These are phyloP conservation scores for Apodemia zela DNA, from an alignment of 2,888 invertebrate genomes.

Conservation along the genomic window DNA sequence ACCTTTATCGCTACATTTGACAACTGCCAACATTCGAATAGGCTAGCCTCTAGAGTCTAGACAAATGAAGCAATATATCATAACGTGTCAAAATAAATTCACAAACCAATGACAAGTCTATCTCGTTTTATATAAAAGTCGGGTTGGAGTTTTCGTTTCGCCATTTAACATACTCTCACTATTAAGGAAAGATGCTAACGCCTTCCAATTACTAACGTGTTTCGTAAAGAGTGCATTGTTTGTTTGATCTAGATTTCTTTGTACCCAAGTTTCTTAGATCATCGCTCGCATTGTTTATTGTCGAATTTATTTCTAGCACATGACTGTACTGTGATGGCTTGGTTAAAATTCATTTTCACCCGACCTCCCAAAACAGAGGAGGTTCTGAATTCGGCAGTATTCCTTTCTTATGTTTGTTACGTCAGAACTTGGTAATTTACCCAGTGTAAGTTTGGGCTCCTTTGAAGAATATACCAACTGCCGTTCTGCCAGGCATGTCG, in stretches of 20 bases:
- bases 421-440: too few species aligned
- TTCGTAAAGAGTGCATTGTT: constrained; percentile 71
- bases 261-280: constrained; percentile 43
- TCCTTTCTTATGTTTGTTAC: too few species aligned
- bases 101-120: background rate
- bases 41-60: too few species aligned
- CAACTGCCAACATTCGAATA: too few species aligned
- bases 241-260: constrained; percentile 67
- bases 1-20: too few species aligned
- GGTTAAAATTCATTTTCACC: background rate
- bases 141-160: constrained; percentile 49
- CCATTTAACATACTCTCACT: constrained; percentile 73
- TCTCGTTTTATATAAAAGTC: background rate
- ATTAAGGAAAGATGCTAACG: constrained; percentile 47
- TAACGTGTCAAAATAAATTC: too few species aligned
- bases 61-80: too few species aligned
- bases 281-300: constrained; percentile 42
- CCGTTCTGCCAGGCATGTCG: too few species aligned
- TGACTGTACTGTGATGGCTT: background rate
- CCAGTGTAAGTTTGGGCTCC: too few species aligned
- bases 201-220: constrained; percentile 63
- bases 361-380: too few species aligned
- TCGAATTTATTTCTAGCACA: constrained; percentile 25
- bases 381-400: too few species aligned
- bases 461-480: too few species aligned